Evolutionary conservation across 2,888 invertebrate species (phyloP).

Genomic region (Cephus pygmeus): DNA sequence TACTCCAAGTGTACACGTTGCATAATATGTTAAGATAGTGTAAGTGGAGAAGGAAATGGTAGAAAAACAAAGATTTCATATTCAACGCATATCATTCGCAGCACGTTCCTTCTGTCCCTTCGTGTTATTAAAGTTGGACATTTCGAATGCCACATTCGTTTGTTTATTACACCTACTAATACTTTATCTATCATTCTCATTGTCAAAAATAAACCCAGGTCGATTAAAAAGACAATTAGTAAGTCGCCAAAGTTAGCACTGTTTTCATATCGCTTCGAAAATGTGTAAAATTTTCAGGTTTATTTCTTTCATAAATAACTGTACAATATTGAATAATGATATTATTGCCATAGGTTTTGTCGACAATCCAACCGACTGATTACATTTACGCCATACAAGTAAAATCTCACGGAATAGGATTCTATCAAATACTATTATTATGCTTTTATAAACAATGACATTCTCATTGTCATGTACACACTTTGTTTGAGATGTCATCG

Average conservation of each 20-base stretch:
- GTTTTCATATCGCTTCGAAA: neutral
- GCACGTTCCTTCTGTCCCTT: neutral
- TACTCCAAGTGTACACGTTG: neutral
- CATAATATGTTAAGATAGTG: neutral
- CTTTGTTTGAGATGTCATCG: neutral
- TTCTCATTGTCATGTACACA: neutral
- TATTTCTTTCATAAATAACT: neutral
- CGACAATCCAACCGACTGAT: neutral
- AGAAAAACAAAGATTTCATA: neutral
- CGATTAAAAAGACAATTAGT: neutral
- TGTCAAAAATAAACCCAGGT: neutral
- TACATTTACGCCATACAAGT: neutral
- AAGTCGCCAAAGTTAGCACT: neutral
- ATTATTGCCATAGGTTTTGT: neutral
- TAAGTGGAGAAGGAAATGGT: neutral
- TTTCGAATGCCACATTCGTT: neutral
- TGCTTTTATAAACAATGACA: neutral
- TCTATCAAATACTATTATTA: neutral
- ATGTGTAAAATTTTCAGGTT: neutral
- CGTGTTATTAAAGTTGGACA: neutral
- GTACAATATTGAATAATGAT: neutral
- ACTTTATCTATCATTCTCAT: neutral
- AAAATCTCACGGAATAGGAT: neutral
- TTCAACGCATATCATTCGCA: neutral
- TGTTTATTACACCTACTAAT: neutral